These are phyloP conservation scores for Eufriesea mexicana DNA, from an alignment of 1,140 invertebrate genomes.

Conservation along the genomic window DNA sequence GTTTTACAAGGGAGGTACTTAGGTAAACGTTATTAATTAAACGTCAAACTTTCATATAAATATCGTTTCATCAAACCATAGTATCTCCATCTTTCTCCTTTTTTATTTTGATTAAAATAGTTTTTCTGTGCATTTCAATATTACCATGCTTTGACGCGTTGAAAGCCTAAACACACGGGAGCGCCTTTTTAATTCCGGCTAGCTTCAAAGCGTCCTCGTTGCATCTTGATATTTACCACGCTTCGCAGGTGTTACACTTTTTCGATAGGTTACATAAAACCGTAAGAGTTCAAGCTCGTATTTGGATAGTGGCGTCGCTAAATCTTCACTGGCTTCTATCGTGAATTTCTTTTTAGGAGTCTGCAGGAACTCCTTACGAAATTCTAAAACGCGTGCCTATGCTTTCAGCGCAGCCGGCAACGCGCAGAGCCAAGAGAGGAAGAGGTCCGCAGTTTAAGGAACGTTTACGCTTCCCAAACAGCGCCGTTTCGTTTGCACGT, in stretches of 20 bases:
- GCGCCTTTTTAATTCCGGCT: not conserved
- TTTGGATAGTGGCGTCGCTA: not conserved
- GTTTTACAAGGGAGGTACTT: not conserved
- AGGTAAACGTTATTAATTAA: not conserved
- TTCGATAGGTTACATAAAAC: constrained; percentile 6
- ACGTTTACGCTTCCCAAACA: constrained; percentile 6
- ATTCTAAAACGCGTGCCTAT: not conserved
- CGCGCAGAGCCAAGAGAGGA: not conserved
- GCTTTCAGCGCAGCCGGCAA: not conserved
- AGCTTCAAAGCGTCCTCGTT: constrained; percentile 8
- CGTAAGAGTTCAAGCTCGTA: constrained; percentile 12
- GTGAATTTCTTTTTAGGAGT: not conserved
- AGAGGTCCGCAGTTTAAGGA: not conserved
- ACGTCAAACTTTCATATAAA: not conserved
- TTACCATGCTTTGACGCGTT: not conserved
- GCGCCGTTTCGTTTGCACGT: constrained; percentile 17
- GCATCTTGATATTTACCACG: constrained; percentile 15
- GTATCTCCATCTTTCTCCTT: not conserved
- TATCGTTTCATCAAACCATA: not conserved
- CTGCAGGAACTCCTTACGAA: not conserved
- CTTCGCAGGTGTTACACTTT: constrained; percentile 17
- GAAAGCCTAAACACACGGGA: not conserved
- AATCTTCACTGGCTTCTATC: not conserved
- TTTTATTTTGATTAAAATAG: not conserved
- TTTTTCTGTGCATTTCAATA: not conserved